Evolutionary conservation across 1,140 invertebrate species (phyloP), one percentile per base, ranked within the genome.

Genomic region (Ceratosolen solmsi): DNA sequence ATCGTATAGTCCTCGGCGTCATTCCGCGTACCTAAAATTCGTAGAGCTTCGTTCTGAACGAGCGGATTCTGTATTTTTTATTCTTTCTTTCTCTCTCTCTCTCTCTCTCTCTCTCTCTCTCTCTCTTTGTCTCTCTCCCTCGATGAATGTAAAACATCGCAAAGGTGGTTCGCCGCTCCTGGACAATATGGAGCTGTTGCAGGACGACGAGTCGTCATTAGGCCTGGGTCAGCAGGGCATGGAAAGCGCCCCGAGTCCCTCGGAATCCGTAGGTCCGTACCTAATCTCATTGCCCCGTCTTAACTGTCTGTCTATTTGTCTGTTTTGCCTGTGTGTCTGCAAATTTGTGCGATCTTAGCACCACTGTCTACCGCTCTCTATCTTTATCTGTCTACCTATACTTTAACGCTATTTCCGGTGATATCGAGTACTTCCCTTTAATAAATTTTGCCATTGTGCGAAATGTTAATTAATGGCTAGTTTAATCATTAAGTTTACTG

Each of bases 161-260:
- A 87, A 90, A 92, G 91, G 91, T 91, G 89, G 88, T 84, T 91
- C 91, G 60, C 90, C 90, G 87, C 90, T 91, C 82, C 86, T 92
- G 90, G 90, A 91, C 85, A 91, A 90, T 86, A 92, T 92, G 91
- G 90, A 92, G 78, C 90, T 92, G 87, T 90, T 91, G 84, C 91
- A 90, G 90, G 90, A 91, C 83, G 91, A 92, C 87, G 90, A 91
- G 79, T 90, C 89, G 84, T 89, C 90, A 70, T 91, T 92, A 90
- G 88, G 87, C 82, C 88, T 91, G 83, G 89, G 88, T 84, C 90
- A 91, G 84, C 90, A 91, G 85, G 88, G 88, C 87, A 90, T 91
- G 89, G 90, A 91, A 84, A 92, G 88, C 87, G 86, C 86, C 87
- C 87, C 90, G 82, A 90, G 87, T 85, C 88, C 90, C 84, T 87